Base-by-base conservation (phyloP, 2,113 vertebrate species). In the Lepisosteus oculatus region DNA sequence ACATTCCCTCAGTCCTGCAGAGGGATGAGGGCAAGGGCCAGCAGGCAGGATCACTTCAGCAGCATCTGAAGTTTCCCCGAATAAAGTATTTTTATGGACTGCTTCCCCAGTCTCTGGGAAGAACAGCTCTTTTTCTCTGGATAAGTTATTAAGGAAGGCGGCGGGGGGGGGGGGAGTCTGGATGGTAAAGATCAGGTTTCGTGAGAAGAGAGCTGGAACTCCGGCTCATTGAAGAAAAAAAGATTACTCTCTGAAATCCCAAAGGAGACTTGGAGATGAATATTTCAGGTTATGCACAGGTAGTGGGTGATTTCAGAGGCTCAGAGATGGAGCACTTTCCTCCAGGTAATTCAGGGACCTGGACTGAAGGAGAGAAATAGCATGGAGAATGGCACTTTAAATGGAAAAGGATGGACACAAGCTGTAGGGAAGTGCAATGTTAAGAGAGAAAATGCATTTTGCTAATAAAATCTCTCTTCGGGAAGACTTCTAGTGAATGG, bases 111-210 rank as follows among this genome's bases (percentile, higher is more conserved):
- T 55, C 8, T 55, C 47, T 51, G 47, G 59, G 51, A 69, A 59
- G 63, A 12, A n/a, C 55, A 65, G n/a, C 13, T 51, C 15, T 55
- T 69, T 56, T 69, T 42, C 73, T 68, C 64, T 67, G 41, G 44
- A 51, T 59, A 68, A 54, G 59, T 12, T 14, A 47, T 64, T 62
- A 55, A 59, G 17, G 43, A 11, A 56, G 62, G 2, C 3, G 41
- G n/a, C n/a, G n/a, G n/a, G n/a, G n/a, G n/a, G n/a, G n/a, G n/a
- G n/a, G n/a, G n/a, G n/a, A n/a, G n/a, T n/a, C 15, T 42, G 6
- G 17, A 55, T 41, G 51, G 54, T 6, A 15, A 42, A 12, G 66
- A 67, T n/a, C 12, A 59, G 57, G 57, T 13, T n/a, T 59, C 29
- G 1, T 14, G 6, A 13, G 3, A 65, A 29, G 15, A 62, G 61